These are phyloP conservation scores for Aviceda subcristata DNA, from an alignment of 2,113 vertebrate genomes.

Conservation along the genomic window DNA sequence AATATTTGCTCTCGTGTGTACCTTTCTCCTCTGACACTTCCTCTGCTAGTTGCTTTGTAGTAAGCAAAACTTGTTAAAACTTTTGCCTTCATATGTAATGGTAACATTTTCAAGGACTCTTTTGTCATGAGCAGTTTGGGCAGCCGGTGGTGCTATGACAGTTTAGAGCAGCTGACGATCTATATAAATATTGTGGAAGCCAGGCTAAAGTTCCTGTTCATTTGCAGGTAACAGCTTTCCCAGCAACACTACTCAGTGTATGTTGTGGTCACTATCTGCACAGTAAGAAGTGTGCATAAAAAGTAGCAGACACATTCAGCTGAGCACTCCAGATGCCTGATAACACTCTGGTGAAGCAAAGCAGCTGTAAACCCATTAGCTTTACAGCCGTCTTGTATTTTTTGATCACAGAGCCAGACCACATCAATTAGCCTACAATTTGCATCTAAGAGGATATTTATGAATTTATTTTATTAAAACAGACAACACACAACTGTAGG, in stretches of 20 bases:
- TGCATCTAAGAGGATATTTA: not conserved
- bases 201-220: not conserved
- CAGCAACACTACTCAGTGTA: not conserved
- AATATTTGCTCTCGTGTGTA: not conserved
- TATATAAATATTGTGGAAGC: not conserved
- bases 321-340: not conserved
- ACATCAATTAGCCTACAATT: not conserved
- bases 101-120: not conserved
- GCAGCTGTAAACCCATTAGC: not conserved
- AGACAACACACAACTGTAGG: not conserved
- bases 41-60: not conserved
- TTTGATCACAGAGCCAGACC: not conserved
- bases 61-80: not conserved
- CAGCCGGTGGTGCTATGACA: not conserved
- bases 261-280: not conserved
- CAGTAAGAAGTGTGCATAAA: not conserved
- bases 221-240: not conserved
- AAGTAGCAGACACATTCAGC: not conserved
- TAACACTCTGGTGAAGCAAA: not conserved
- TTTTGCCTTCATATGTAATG: not conserved
- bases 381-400: not conserved
- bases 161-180: not conserved
- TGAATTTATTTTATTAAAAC: not conserved
- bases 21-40: not conserved
- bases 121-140: not conserved